Evolutionary conservation across 2,797 vertebrate species (phyloP).

Genomic region (Oceanodroma leucorhoa): DNA sequence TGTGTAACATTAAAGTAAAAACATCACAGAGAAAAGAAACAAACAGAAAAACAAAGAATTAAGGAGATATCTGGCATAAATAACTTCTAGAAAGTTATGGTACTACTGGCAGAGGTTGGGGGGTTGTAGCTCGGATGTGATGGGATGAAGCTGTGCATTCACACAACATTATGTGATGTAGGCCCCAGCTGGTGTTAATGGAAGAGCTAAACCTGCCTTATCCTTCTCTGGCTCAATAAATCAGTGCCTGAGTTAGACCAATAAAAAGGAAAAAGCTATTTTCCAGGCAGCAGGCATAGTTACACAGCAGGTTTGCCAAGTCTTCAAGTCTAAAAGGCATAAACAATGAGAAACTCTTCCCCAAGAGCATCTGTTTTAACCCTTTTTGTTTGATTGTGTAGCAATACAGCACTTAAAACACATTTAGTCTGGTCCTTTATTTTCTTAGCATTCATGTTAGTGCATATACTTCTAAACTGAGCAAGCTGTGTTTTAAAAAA

Average conservation of each 20-base stretch:
- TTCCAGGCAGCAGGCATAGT: background rate
- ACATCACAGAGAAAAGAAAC: background rate
- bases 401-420: background rate
- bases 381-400: background rate
- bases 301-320: background rate
- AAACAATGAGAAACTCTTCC: background rate
- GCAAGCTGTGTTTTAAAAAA: background rate
- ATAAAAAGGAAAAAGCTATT: slow-evolving; percentile 24
- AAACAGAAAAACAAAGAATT: background rate
- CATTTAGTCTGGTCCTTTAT: background rate
- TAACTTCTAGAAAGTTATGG: background rate
- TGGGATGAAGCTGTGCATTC: background rate
- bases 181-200: slow-evolving; percentile 36
- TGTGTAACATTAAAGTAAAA: background rate
- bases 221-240: slow-evolving; percentile 24
- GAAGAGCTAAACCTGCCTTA: slow-evolving; percentile 41
- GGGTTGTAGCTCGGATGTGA: background rate
- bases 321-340: background rate
- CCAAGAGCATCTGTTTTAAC: background rate
- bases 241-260: background rate
- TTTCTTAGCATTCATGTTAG: background rate
- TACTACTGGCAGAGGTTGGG: background rate
- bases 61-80: background rate
- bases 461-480: background rate
- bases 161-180: background rate